phyloP scores from a whole-genome alignment of 1,140 invertebrate genomes.

The Steinernema feltiae region DNA sequence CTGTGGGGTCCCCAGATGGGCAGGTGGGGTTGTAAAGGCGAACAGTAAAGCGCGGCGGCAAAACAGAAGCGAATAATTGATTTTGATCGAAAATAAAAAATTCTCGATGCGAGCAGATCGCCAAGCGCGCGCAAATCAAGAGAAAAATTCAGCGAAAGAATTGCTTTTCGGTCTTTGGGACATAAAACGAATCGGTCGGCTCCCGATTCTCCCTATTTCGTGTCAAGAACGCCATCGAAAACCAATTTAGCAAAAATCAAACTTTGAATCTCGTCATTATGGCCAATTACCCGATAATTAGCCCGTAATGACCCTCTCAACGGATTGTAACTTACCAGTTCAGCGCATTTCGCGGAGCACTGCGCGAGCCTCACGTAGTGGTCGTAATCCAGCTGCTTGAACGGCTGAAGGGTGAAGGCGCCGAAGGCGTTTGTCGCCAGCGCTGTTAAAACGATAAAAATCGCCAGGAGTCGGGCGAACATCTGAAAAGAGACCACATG shows the following conservation, averaged over 20 bases:
- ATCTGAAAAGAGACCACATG: not conserved
- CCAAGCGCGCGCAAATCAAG: no score
- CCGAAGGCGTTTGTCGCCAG: not conserved
- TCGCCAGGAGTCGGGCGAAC: not conserved
- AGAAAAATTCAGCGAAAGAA: no score
- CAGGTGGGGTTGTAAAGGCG: no score
- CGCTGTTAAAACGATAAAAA: not conserved
- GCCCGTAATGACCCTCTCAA: not conserved
- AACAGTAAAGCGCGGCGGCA: no score
- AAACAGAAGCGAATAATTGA: no score
- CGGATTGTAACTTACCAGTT: constrained; percentile 23
- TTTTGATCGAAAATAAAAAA: no score
- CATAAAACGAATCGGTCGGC: no score
- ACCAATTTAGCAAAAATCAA: no score
- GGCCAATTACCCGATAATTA: not conserved
- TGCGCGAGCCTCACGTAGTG: constrained; percentile 31
- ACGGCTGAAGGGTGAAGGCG: constrained; percentile 28
- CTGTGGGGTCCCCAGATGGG: not conserved
- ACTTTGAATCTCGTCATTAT: not conserved
- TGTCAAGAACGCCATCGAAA: no score
- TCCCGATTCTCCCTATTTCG: no score
- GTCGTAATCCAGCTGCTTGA: constrained; percentile 34
- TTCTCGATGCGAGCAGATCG: no score
- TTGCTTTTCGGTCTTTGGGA: no score
- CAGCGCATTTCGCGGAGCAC: constrained; percentile 29